Evolutionary conservation across 2,888 invertebrate genomes (phyloP).

Genomic region (Tridacna gigas): DNA sequence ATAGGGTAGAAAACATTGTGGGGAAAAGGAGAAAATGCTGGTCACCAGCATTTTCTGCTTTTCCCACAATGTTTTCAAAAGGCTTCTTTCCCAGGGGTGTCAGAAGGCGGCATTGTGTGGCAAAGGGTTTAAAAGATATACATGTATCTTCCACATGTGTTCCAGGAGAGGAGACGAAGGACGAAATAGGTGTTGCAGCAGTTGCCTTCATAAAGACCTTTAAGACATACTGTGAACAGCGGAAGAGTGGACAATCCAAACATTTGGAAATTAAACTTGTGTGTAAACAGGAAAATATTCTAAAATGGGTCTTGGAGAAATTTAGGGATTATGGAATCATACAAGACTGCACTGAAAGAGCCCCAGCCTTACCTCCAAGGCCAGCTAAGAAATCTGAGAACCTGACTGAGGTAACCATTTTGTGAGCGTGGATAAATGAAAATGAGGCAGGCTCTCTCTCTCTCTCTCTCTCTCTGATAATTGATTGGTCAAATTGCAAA

Average conservation of each 20-base stretch:
- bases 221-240: not conserved
- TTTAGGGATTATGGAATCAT: not conserved
- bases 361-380: not conserved
- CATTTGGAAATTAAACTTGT: not conserved
- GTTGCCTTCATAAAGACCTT: constrained; percentile 3
- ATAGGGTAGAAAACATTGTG: too few relatives aligned
- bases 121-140: not conserved
- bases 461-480: too few relatives aligned
- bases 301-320: not conserved
- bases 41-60: too few relatives aligned
- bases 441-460: too few relatives aligned
- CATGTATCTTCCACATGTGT: not conserved
- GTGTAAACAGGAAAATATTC: not conserved
- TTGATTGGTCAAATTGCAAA: too few relatives aligned
- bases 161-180: not conserved
- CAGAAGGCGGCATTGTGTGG: too few relatives aligned
- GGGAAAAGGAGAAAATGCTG: too few relatives aligned
- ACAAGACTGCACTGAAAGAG: not conserved
- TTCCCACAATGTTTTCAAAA: too few relatives aligned
- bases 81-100: too few relatives aligned
- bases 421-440: too few relatives aligned
- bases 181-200: not conserved
- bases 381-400: not conserved
- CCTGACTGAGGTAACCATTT: too few relatives aligned
- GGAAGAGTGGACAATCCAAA: not conserved